Evolutionary conservation across 2,113 vertebrate species (phyloP), one percentile per base, ranked within the genome.

Genomic region (Pluvialis apricaria): DNA sequence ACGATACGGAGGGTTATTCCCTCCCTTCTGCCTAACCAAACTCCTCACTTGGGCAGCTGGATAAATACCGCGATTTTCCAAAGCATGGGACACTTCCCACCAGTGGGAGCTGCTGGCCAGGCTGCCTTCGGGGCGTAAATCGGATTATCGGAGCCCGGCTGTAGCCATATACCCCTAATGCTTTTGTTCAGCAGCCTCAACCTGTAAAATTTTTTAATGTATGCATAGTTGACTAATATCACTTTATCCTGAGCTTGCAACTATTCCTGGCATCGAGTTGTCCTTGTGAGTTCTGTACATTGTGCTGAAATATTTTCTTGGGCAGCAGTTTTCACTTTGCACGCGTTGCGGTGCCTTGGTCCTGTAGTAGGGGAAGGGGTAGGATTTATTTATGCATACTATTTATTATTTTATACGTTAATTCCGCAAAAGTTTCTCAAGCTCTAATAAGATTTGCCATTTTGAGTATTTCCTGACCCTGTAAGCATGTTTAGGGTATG

Each of bases 291-390:
- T 20, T 91, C 69, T 44, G 21, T 34, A 73, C 38, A 28, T 7
- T 28, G 8, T 19, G 21, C 24, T 29, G 51, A 55, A 82, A 64
- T n/a, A 8, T 34, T 58, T 66, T 66, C 47, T 36, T 5, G 4
- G 15, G 5, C 8, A 18, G 44, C 17, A 11, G 11, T 68, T 92
- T 93, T 82, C 57, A 17, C 40, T 77, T 88, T 38, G 25, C 34
- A 15, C 0, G 10, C 5, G 0, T 16, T 34, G 20, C 40, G 78
- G 71, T 64, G 13, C 7, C 13, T 29, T 44, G 26, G 60, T 62
- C 42, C 11, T 40, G 17, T 10, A 19, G 38, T 4, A 68, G 13
- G 15, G 24, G n/a, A 83, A 83, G 19, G 15, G 42, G 7, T 12
- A 54, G n/a, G 20, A 82, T 28, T 52, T 70, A 40, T 88, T 78